Evolutionary conservation across 2,888 invertebrate genomes (phyloP).

Genomic region (Acanthosoma haemorrhoidale): DNA sequence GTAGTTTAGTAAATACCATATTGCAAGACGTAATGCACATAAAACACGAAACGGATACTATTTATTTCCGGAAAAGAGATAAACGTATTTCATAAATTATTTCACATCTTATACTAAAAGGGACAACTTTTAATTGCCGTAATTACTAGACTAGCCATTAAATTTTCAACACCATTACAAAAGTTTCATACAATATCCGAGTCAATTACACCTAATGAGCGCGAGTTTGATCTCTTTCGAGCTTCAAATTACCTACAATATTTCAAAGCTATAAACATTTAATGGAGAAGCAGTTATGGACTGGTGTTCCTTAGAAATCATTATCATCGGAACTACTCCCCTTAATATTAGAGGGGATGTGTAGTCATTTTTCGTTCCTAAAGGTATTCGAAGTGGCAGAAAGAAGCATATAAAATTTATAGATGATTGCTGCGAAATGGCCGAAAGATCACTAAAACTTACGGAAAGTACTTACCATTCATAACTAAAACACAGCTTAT

Average conservation of each 20-base stretch:
- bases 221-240: background rate
- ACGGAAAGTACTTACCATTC: too few species aligned
- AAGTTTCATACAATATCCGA: slow-evolving; percentile 14
- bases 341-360: background rate
- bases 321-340: background rate
- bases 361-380: background rate
- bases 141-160: background rate
- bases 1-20: too few species aligned
- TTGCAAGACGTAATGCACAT: background rate
- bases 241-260: background rate
- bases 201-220: slow-evolving; percentile 15
- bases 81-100: background rate
- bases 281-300: background rate
- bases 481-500: background rate
- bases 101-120: background rate
- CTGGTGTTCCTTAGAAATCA: background rate
- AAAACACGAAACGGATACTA: background rate
- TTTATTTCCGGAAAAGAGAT: background rate
- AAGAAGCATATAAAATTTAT: background rate
- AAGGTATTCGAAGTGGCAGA: background rate
- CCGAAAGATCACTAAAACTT: background rate
- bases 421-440: background rate
- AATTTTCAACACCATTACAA: slow-evolving; percentile 3
- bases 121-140: background rate
- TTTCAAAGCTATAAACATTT: too few species aligned